Percentiles rank a stretch among this genome's conserved stretches.
phyloP scores from a whole-genome alignment of 2,797 vertebrate genomes.

The Spheniscus humboldti region DNA sequence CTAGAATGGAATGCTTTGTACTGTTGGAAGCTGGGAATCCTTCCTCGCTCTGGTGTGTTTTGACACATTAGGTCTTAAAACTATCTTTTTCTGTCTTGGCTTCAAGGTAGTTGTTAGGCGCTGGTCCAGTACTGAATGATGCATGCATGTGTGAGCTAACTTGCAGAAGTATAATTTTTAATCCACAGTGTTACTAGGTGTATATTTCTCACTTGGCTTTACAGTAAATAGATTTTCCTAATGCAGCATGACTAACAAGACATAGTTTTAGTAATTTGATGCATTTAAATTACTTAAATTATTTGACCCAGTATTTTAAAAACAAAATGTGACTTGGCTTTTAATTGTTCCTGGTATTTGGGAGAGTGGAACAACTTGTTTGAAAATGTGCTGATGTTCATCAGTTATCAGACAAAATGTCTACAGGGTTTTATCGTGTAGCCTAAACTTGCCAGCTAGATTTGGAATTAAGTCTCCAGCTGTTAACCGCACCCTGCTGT shows the following conservation, averaged over 20 bases:
- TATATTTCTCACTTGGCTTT: not conserved
- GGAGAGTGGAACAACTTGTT: constrained; percentile 52
- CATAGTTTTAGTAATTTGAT: not conserved
- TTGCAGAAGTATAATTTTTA: not conserved
- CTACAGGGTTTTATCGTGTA: constrained; percentile 30
- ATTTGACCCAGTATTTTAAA: not conserved
- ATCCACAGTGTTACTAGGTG: not conserved
- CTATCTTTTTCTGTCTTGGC: not conserved
- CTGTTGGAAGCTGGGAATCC: constrained; percentile 44
- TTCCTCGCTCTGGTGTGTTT: not conserved
- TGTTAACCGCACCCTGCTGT: constrained; percentile 24
- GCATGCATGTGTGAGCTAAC: not conserved
- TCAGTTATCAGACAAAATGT: constrained; percentile 51
- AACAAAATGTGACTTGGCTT: constrained; percentile 34
- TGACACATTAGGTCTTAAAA: constrained; percentile 19
- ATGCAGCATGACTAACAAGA: not conserved
- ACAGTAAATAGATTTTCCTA: not conserved
- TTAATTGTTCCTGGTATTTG: constrained; percentile 13
- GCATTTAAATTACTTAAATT: not conserved
- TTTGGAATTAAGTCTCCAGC: constrained; percentile 23
- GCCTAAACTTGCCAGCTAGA: constrained; percentile 31
- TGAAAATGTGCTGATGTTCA: constrained; percentile 58
- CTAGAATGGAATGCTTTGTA: constrained; percentile 63
- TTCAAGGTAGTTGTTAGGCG: not conserved
- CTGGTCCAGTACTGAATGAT: not conserved